Evolutionary conservation across 2,888 invertebrate genomes (phyloP).

Genomic region (Acleris laterana): DNA sequence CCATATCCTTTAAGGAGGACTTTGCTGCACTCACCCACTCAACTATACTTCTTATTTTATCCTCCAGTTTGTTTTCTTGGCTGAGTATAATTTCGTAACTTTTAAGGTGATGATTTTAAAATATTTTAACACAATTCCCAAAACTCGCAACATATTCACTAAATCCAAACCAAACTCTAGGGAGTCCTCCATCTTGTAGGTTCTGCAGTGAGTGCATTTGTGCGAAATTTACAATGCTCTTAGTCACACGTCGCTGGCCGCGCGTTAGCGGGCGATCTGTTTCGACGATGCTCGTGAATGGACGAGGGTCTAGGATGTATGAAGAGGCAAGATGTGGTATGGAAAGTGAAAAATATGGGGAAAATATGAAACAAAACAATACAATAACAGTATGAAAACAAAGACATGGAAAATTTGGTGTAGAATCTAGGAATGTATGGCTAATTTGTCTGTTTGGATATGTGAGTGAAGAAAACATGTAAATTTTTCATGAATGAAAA

Average conservation of each 20-base stretch:
- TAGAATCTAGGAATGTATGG: no score
- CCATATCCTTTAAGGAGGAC: no score
- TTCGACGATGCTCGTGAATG: constrained; percentile 40
- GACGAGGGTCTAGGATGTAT: constrained; percentile 27
- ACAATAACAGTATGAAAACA: background rate
- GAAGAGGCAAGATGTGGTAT: constrained; percentile 18
- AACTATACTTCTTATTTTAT: no score
- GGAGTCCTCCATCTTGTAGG: constrained; percentile 59
- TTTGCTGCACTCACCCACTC: no score
- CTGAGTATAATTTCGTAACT: no score
- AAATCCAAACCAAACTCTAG: constrained; percentile 39
- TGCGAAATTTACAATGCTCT: constrained; percentile 81
- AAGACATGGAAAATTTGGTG: no score
- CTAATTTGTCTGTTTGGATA: no score
- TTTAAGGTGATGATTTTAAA: background rate
- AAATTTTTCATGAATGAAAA: no score
- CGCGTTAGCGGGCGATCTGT: constrained; percentile 68
- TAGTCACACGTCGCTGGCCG: constrained; percentile 74
- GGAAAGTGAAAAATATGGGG: background rate
- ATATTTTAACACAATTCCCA: background rate
- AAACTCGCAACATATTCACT: background rate
- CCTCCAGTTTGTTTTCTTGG: no score
- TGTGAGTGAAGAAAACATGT: no score
- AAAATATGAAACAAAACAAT: no score
- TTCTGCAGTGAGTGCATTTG: constrained; percentile 52